Evolutionary conservation across 2,888 invertebrate genomes (phyloP), one percentile per base, ranked within the genome.

Genomic region (Glaucopsyche alexis): DNA sequence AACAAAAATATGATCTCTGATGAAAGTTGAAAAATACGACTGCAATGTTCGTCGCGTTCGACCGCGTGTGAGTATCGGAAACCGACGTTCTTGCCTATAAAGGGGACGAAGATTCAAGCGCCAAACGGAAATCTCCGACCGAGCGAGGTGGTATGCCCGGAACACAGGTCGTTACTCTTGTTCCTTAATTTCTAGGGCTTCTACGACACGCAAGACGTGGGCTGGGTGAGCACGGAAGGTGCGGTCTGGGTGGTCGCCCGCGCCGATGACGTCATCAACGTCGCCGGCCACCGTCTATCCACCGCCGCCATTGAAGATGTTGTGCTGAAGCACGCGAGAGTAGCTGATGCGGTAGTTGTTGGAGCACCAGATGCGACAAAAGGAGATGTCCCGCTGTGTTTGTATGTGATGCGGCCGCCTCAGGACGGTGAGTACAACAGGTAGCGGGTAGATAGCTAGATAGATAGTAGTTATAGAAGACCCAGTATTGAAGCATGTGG

Each of bases 171-270:
- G 29, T 29, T 7, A 42, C 42, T 42, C 4, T 42, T 1, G n/a
- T 66, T 40, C 42, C 47, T 65, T 45, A 9, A n/a, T 66, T 42
- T 75, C 13, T 81, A 97, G 97, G 97, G 97, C 5, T 97, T 95
- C 86, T 98, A 99, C 83, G 98, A 98, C 83, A 98, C 98, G 0
- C 98, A 98, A 96, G 99, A 99, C 84, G 98, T 98, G 0, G 99
- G 98, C 0, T 97, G 96, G 86, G 94, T 95, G 74, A 97, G 98
- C 82, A 94, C 96, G 72, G 95, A 96, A 78, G 98, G 98, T 0
- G 97, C 97, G 73, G 94, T 99, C 2, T 97, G 96, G 88, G 97
- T 99, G 14, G 97, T 98, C 71, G 97, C 98, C 0, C 94, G 99
- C 49, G 98, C 97, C 75, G 99, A 99, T 89, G 99, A 99, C 87